Conservation (phyloP, 2,113 vertebrate species). For the Xenopus borealis region DNA sequence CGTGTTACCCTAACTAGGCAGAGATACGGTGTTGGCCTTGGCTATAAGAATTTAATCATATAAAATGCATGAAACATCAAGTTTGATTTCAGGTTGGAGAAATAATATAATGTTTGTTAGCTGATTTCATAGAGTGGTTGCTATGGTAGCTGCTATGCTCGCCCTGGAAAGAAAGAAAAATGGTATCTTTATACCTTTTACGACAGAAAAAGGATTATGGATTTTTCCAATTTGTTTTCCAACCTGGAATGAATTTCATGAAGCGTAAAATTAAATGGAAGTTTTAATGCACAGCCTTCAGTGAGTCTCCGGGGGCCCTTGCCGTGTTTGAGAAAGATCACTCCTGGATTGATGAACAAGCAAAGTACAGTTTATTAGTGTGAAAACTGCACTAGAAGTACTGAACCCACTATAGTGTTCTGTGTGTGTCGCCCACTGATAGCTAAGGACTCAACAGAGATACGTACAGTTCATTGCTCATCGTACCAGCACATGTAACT, state of each 20-base stretch:
- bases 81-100: not conserved
- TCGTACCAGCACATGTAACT: too few relatives aligned
- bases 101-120: slow-evolving; percentile 14
- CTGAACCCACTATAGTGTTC: too few relatives aligned
- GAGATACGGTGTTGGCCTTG: not conserved
- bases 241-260: slow-evolving; percentile 19
- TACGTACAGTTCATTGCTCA: too few relatives aligned
- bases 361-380: too few relatives aligned
- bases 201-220: not conserved
- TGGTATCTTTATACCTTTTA: slow-evolving; percentile 11
- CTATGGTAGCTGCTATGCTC: slow-evolving; percentile 2
- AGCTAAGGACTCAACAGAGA: too few relatives aligned
- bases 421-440: too few relatives aligned
- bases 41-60: not conserved
- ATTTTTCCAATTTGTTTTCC: not conserved
- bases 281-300: slow-evolving; percentile 22
- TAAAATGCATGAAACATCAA: not conserved
- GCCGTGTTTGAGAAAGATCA: slow-evolving; percentile 9
- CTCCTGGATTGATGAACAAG: not conserved
- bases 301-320: not conserved
- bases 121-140: slow-evolving; percentile 11
- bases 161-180: slow-evolving; percentile 7
- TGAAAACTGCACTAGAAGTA: too few relatives aligned
- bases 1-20: not conserved
- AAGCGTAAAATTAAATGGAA: slow-evolving; percentile 33